Evolutionary conservation across 1,140 invertebrate genomes (phyloP), one percentile per base, ranked within the genome.

Genomic region (Cydia pomonella): DNA sequence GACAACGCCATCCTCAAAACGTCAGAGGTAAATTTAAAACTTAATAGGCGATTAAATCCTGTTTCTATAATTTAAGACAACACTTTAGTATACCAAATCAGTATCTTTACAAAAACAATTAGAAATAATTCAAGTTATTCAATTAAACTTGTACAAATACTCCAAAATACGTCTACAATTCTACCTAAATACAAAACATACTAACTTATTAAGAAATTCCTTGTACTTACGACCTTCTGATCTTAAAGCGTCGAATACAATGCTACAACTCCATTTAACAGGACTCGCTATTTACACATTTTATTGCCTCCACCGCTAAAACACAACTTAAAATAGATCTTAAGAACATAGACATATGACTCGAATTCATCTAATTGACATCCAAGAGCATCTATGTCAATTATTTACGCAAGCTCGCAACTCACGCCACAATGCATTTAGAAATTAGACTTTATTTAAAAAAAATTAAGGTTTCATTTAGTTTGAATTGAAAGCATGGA

Each of bases 101-200:
- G 9, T 10, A n/a, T 50, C 13, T 47, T 10, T 10, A 59, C 53
- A 59, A 59, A 23, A 59, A 23, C 18, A 59, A 21, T 23, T 59
- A 59, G 53, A 23, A 59, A 59, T 59, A 59, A 59, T 23, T 59
- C 21, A 23, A 59, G n/a, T 23, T 21, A 59, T 59, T 23, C 53
- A 59, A 59, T 59, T 59, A 59, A 59, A 59, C 53, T 59, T 59
- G 21, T 59, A 59, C 53, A 59, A 59, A 59, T 59, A 59, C 53
- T 59, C 53, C 3, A 59, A 59, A 59, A 59, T 59, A 59, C 21
- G 53, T 59, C 53, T 21, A 59, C 53, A 21, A 59, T 23, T 2
- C 21, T 23, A 59, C 9, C 53, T n/a, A 23, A 59, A 59, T 23
- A 59, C 53, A 21, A 21, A 59, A 59, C 9, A 59, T 21, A 23